These are phyloP conservation scores for Celastrina argiolus DNA, from an alignment of 2,888 invertebrate genomes.

Conservation along the genomic window DNA sequence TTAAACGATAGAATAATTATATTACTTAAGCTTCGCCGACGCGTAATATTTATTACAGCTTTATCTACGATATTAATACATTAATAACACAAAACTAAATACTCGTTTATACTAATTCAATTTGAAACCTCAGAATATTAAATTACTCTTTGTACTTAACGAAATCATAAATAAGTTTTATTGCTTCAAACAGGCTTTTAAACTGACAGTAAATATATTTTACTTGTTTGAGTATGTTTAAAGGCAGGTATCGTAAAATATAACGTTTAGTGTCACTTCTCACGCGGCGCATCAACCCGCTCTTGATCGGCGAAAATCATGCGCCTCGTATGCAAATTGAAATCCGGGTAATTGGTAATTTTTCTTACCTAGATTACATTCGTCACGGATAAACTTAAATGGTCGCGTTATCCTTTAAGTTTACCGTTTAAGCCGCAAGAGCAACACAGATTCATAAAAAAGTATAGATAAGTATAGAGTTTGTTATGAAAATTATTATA, in stretches of 20 bases:
- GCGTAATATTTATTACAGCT: constrained; percentile 11
- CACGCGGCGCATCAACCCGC: constrained; percentile 57
- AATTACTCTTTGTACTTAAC: neutral
- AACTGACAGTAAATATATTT: neutral
- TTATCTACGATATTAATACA: neutral
- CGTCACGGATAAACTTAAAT: constrained; percentile 23
- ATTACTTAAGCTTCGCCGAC: constrained; percentile 1
- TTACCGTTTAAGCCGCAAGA: constrained; percentile 3
- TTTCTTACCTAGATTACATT: constrained; percentile 24
- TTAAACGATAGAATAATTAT: neutral
- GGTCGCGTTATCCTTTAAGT: constrained; percentile 17
- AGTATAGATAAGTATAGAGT: neutral
- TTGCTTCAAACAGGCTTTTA: neutral
- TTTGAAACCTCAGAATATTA: neutral
- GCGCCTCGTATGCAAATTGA: constrained; percentile 59
- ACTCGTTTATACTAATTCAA: neutral
- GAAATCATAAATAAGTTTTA: neutral
- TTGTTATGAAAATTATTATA: no score
- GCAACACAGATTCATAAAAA: neutral
- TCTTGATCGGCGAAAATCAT: constrained; percentile 50
- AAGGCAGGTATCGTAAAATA: constrained; percentile 18
- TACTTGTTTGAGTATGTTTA: neutral
- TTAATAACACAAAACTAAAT: neutral
- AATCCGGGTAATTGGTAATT: constrained; percentile 50
- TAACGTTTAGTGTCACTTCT: constrained; percentile 39